Conservation (phyloP, 2,797 vertebrate species). For the Tangara arthus region DNA sequence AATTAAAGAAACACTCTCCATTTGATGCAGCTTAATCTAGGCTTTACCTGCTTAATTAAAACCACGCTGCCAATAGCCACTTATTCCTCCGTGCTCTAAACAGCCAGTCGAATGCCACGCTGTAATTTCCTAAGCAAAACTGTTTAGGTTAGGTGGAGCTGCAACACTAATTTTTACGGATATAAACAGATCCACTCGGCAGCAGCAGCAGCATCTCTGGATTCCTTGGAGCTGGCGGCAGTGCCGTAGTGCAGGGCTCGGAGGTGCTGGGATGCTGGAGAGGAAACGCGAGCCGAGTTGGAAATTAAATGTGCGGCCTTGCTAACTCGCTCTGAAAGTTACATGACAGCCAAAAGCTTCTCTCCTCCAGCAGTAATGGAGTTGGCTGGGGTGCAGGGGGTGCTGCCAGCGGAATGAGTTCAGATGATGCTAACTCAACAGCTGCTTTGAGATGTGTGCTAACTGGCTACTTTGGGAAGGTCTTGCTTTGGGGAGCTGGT, state of each 20-base stretch:
- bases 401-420: not conserved
- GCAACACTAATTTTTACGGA: slow-evolving; percentile 69
- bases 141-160: slow-evolving; percentile 71
- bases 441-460: not conserved
- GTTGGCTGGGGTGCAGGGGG: not conserved
- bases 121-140: slow-evolving; percentile 58
- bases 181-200: slow-evolving; percentile 26
- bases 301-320: not conserved
- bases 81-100: slow-evolving; percentile 40
- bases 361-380: not conserved
- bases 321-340: slow-evolving; percentile 19
- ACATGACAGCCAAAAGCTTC: slow-evolving; percentile 13
- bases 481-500: not conserved
- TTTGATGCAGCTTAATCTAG: slow-evolving; percentile 69
- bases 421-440: not conserved
- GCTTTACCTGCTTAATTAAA: slow-evolving; percentile 73
- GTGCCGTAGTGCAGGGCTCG: not conserved
- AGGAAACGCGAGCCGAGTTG: not conserved
- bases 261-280: not conserved
- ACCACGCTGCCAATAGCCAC: slow-evolving; percentile 55
- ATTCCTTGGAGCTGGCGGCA: slow-evolving; percentile 12
- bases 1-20: slow-evolving; percentile 68
- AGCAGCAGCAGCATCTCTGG: not conserved
- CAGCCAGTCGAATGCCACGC: slow-evolving; percentile 45
- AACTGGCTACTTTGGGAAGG: not conserved